Percentiles rank a stretch among this genome's conserved stretches.
Evolutionary conservation across 2,113 vertebrate species (phyloP).

Genomic region (Pterocles gutturalis): DNA sequence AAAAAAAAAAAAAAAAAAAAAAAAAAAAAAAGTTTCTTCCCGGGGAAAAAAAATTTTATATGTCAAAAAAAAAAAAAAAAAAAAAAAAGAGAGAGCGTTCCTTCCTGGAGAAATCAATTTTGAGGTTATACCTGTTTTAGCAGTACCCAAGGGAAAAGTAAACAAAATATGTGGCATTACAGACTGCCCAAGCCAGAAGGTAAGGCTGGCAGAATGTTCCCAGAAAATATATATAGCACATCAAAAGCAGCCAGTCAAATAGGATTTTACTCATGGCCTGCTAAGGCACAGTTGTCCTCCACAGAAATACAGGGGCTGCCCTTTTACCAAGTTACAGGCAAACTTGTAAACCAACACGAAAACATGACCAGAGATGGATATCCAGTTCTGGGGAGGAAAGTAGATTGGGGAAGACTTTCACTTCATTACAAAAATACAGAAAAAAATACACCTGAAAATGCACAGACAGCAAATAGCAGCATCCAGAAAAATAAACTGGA

Average conservation of each 20-base stretch:
- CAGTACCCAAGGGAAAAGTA: not conserved
- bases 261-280: slow-evolving; percentile 2
- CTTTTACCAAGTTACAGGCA: not conserved
- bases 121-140: slow-evolving; percentile 13
- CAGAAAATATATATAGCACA: slow-evolving; percentile 18
- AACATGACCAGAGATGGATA: not conserved
- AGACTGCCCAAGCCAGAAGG: not conserved
- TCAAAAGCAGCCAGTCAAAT: slow-evolving; percentile 20
- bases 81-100: not conserved
- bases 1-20: not conserved
- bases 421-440: not conserved
- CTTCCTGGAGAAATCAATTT: slow-evolving; percentile 24
- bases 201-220: not conserved
- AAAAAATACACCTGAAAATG: not conserved
- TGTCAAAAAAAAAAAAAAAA: no score
- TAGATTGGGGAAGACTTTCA: not conserved
- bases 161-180: not conserved
- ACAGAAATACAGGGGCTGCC: not conserved
- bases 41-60: not conserved
- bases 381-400: not conserved
- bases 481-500: not conserved
- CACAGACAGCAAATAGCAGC: not conserved
- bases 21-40: not conserved
- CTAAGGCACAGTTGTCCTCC: not conserved
- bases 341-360: not conserved